Evolutionary conservation across 1,140 invertebrate species (phyloP), one percentile per base, ranked within the genome.

Genomic region (Pygmarrhopalites habei): DNA sequence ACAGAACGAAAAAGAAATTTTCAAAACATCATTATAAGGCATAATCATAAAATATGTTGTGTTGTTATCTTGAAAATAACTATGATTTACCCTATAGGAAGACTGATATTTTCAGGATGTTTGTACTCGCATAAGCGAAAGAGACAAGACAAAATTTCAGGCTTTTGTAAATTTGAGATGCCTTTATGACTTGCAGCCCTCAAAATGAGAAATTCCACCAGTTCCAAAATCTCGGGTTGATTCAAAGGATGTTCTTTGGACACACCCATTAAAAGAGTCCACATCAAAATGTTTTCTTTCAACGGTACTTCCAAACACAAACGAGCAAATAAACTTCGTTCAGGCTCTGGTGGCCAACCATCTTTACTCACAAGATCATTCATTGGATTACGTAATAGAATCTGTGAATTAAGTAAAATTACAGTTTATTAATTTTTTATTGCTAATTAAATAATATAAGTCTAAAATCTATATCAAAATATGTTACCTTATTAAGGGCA

Each of bases 271-370:
- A 90, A 78, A 23, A 95, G 79, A 7, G 95, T 78, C 30, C 86
- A 78, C 46, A 92, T 79, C 17, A 97, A 75, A 1, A 90, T 91
- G 68, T 86, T 87, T 76, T 95, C 88, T 23, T 77, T 78, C 21
- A 95, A 78, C 2, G 92, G 92, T 15, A 92, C 86, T 78, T 98
- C 93, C 4, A 87, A 86, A 35, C 88, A 87, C 35, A 95, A 75
- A 52, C 91, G 79, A 70, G 95, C 81, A 64, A 92, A 86, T 25
- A 89, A 75, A 15, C 80, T 80, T 60, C 90, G 79, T 69, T 95
- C 92, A 25, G 83, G 83, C 74, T 97, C 95, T 4, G 89, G 83
- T 1, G 93, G 94, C 92, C 93, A 98, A 74, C 89, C 92, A 76
- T 98, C 95, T 64, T 88, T 82, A 72, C n/a, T 59, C 2, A 58